Evolutionary conservation across 2,113 vertebrate species (phyloP).

Genomic region (Nothobranchius furzeri): DNA sequence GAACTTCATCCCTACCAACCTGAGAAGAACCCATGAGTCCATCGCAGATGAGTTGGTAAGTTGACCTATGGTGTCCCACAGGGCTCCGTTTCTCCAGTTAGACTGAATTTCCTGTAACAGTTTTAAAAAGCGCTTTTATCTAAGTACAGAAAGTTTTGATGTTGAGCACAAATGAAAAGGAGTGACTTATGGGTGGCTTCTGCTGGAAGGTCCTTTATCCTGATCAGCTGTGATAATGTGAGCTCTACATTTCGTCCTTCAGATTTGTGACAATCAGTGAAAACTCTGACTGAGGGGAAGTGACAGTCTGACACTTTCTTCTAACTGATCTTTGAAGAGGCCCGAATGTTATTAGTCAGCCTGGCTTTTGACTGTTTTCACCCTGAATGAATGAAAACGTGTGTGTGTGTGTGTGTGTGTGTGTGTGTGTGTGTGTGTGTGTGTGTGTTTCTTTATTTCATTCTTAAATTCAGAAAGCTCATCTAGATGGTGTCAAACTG

Average conservation of each 20-base stretch:
- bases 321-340: neutral
- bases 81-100: neutral
- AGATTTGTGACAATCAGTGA: neutral
- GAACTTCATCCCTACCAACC: accelerated
- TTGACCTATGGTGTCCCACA: slow-evolving; percentile 20
- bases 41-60: slow-evolving; percentile 50
- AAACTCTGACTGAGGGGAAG: neutral
- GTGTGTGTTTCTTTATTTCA: no score
- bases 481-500: neutral
- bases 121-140: no score
- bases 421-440: no score
- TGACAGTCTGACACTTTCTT: slow-evolving; percentile 5
- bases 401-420: no score
- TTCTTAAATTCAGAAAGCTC: neutral
- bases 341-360: slow-evolving; percentile 12
- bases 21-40: neutral
- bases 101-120: no score
- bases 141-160: no score
- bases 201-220: neutral
- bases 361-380: slow-evolving; percentile 23
- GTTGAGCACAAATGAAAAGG: no score
- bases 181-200: no score
- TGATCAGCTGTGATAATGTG: no score
- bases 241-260: no score
- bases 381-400: neutral